Evolutionary conservation across 2,888 invertebrate species (phyloP).

Genomic region (Acrobasis suavella): DNA sequence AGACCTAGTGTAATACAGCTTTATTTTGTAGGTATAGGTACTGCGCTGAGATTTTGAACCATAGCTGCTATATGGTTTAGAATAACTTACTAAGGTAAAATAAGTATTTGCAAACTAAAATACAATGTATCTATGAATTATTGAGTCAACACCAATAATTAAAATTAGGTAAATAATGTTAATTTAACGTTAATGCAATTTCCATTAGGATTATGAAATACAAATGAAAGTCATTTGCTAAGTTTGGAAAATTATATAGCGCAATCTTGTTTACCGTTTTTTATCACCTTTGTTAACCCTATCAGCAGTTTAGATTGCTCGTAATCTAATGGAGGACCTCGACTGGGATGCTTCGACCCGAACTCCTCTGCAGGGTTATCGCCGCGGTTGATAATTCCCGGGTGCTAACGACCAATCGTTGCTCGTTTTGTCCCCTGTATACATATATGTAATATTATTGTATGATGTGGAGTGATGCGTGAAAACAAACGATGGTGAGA

Average conservation of each 20-base stretch:
- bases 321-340: conserved; percentile 25
- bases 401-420: conserved; percentile 1
- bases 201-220: background rate
- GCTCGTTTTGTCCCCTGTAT: background rate
- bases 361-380: conserved; percentile 54
- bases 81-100: too few species aligned
- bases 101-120: background rate
- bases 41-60: too few species aligned
- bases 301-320: conserved; percentile 14
- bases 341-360: conserved; percentile 40
- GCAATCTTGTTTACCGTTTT: conserved; percentile 10
- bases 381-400: conserved; percentile 23
- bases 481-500: background rate
- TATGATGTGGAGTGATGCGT: conserved; percentile 5
- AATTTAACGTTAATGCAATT: background rate
- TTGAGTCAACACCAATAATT: background rate
- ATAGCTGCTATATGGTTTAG: too few species aligned
- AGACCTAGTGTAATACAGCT: too few species aligned
- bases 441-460: background rate
- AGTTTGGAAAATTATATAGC: conserved; percentile 9
- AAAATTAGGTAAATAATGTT: background rate
- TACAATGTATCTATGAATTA: background rate
- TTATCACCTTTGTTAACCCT: conserved; percentile 15
- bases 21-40: too few species aligned
- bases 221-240: background rate